Evolutionary conservation across 1,140 invertebrate genomes (phyloP).

Genomic region (Holotrichia oblita): DNA sequence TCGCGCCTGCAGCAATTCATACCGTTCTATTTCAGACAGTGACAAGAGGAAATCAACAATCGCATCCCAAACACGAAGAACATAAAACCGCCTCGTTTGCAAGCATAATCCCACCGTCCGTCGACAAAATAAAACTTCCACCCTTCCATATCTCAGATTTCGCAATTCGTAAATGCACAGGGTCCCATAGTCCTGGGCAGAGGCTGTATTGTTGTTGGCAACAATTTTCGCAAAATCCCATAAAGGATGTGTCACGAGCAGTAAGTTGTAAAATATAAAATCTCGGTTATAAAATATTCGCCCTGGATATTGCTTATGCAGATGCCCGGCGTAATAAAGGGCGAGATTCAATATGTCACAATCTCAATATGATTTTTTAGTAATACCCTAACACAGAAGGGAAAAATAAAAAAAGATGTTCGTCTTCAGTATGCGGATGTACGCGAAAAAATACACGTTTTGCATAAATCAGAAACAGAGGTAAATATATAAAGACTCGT

Average conservation of each 20-base stretch:
- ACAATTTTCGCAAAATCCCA: constrained; percentile 29
- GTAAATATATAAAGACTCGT: constrained; percentile 23
- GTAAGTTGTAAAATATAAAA: constrained; percentile 35
- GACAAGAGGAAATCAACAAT: constrained; percentile 7
- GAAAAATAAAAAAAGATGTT: constrained; percentile 2
- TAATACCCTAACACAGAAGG: constrained; percentile 9
- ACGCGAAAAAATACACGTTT: neutral
- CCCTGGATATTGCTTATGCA: constrained; percentile 32
- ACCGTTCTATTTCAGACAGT: neutral
- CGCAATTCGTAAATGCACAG: constrained; percentile 1
- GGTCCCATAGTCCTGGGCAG: neutral
- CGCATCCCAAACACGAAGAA: neutral
- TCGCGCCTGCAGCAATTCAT: neutral
- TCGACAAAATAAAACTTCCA: constrained; percentile 22
- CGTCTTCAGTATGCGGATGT: neutral
- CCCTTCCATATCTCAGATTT: constrained; percentile 5
- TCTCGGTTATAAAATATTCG: constrained; percentile 33
- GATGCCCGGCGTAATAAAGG: constrained; percentile 29
- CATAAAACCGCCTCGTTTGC: constrained; percentile 23
- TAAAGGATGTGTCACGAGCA: constrained; percentile 32
- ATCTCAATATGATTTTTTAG: constrained; percentile 20
- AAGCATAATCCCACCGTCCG: neutral
- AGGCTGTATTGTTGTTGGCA: neutral
- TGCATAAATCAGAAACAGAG: neutral
- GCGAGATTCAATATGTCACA: constrained; percentile 27